phyloP scores from a whole-genome alignment of 1,140 invertebrate genomes.

The Paralvinella palmiformis region DNA sequence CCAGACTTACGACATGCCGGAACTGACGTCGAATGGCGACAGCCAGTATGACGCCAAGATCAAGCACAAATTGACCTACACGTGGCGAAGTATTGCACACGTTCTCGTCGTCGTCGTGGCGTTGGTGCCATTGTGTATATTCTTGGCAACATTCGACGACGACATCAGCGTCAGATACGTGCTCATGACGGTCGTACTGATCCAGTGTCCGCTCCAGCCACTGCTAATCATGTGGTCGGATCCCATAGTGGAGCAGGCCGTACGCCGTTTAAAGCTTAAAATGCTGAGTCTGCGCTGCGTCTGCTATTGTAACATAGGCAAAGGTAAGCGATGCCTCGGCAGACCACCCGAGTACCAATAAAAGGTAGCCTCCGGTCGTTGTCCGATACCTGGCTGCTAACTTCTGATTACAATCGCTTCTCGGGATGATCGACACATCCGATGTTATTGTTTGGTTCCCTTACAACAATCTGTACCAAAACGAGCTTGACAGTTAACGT shows the following conservation, averaged over 20 bases:
- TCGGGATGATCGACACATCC: too few relatives aligned
- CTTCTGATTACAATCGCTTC: too few relatives aligned
- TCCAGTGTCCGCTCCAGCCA: background rate
- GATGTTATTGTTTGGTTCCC: too few relatives aligned
- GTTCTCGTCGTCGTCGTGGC: background rate
- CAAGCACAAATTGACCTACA: background rate
- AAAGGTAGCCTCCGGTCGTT: too few relatives aligned
- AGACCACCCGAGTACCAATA: background rate
- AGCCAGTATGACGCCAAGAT: background rate
- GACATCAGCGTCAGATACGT: background rate
- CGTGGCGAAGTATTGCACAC: background rate
- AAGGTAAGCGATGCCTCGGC: background rate
- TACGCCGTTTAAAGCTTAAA: background rate
- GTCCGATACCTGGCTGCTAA: too few relatives aligned
- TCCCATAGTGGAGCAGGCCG: background rate
- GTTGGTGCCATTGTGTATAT: background rate
- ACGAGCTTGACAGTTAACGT: too few relatives aligned
- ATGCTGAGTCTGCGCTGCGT: background rate
- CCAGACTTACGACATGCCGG: background rate
- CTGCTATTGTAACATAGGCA: slow-evolving; percentile 11
- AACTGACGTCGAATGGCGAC: background rate
- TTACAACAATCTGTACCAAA: too few relatives aligned
- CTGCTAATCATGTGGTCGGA: slow-evolving; percentile 6
- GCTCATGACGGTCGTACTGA: background rate
- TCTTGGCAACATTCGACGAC: too few relatives aligned